Evolutionary conservation across 2,888 invertebrate species (phyloP).

Genomic region (Campaea margaritaria): DNA sequence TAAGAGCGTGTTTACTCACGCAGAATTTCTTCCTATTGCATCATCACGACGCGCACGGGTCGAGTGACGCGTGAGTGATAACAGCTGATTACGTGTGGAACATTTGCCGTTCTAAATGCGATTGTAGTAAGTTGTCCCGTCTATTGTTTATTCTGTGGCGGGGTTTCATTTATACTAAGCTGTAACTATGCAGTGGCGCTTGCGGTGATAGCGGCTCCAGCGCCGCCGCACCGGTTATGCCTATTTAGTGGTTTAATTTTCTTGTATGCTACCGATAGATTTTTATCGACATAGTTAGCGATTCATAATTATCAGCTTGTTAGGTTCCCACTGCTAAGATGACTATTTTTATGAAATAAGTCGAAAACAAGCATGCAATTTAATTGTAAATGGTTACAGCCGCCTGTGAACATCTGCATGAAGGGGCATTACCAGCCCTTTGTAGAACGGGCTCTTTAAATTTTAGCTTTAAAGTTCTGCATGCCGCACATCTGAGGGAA

Average conservation of each 20-base stretch:
- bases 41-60: constrained; percentile 42
- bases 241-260: neutral
- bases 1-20: constrained; percentile 39
- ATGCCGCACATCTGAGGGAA: no score
- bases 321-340: no score
- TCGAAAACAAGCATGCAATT: no score
- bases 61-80: constrained; percentile 38
- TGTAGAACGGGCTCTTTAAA: no score
- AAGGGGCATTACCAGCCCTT: no score
- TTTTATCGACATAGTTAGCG: no score
- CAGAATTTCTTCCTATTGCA: constrained; percentile 48
- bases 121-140: neutral
- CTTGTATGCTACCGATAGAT: no score
- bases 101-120: constrained; percentile 12
- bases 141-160: neutral
- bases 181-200: constrained; percentile 9
- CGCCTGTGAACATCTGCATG: no score
- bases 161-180: neutral
- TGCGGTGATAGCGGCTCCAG: constrained; percentile 1
- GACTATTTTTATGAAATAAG: no score
- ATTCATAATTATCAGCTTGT: no score
- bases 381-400: no score
- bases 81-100: constrained; percentile 29
- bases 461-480: no score
- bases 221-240: neutral